phyloP scores from a whole-genome alignment of 92 coral and sea anemone species.

The Siderastrea radians region DNA sequence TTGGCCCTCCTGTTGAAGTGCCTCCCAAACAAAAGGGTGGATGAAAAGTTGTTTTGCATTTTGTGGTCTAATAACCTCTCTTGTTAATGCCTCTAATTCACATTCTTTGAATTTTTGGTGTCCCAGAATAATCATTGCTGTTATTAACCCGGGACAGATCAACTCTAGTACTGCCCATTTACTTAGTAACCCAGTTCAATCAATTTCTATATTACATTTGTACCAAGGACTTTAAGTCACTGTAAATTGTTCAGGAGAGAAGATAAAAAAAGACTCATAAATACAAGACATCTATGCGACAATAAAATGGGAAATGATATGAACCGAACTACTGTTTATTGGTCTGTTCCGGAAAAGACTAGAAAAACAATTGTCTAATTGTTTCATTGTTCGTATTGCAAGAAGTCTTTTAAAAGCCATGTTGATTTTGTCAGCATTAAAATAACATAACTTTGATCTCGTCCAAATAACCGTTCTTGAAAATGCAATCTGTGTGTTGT shows the following conservation, averaged over 20 bases:
- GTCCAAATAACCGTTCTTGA: too few species aligned
- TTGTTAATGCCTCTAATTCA: too few species aligned
- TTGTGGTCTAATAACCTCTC: neutral
- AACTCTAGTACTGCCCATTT: too few species aligned
- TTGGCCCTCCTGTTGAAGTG: neutral
- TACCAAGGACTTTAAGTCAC: neutral
- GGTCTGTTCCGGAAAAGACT: neutral
- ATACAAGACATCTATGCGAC: neutral
- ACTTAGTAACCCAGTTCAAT: neutral
- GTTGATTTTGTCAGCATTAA: neutral
- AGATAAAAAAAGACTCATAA: neutral
- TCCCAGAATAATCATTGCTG: neutral
- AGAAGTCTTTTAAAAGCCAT: neutral
- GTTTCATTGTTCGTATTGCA: neutral
- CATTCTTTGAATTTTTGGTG: slow-evolving; percentile 5
- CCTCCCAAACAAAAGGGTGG: neutral
- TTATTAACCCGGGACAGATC: neutral
- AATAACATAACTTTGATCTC: too few species aligned
- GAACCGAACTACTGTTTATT: neutral
- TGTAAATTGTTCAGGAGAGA: too few species aligned
- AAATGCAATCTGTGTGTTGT: too few species aligned
- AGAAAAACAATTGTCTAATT: neutral
- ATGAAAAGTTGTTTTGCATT: neutral
- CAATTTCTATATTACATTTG: neutral
- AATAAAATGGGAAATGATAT: neutral